Percentiles rank a stretch among this genome's conserved stretches.
These are phyloP conservation scores for Herminia tarsipennalis DNA, from an alignment of 2,888 invertebrate genomes.

Conservation along the genomic window DNA sequence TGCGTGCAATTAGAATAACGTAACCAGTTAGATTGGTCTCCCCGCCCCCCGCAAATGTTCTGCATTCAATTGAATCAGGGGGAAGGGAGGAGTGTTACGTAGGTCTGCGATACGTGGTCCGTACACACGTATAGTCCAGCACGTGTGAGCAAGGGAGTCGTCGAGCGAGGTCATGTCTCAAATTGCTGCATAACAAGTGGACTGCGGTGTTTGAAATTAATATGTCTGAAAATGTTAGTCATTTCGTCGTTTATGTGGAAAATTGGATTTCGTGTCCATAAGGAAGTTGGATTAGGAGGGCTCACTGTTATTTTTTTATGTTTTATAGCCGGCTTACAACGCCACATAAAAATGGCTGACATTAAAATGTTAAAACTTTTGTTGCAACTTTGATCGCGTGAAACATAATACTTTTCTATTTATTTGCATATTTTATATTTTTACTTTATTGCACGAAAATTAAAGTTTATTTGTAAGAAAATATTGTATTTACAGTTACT, in stretches of 20 bases:
- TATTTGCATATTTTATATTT: not conserved
- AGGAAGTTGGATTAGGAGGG: slow-evolving; percentile 39
- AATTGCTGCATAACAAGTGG: slow-evolving; percentile 81
- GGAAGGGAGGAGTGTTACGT: slow-evolving; percentile 31
- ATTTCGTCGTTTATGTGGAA: slow-evolving; percentile 55
- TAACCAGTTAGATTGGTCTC: slow-evolving; percentile 52
- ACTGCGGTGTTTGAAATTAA: slow-evolving; percentile 82
- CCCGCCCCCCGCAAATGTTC: slow-evolving; percentile 46
- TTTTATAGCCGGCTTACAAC: not conserved
- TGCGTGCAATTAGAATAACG: slow-evolving; percentile 71
- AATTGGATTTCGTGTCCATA: slow-evolving; percentile 47
- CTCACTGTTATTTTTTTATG: slow-evolving; percentile 13
- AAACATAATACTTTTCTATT: not conserved
- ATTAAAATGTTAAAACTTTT: not conserved
- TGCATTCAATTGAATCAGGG: slow-evolving; percentile 42
- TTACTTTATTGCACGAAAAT: no score
- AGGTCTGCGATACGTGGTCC: slow-evolving; percentile 50
- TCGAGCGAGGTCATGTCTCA: slow-evolving; percentile 76
- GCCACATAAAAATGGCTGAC: not conserved
- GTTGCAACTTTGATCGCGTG: not conserved
- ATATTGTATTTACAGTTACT: no score
- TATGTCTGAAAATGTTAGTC: slow-evolving; percentile 65
- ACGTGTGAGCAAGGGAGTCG: slow-evolving; percentile 60
- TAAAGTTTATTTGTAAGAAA: no score
- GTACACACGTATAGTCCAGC: slow-evolving; percentile 48